Base-by-base conservation (phyloP, 2,797 vertebrate genomes). In the Enteromius unitaeniatus region DNA sequence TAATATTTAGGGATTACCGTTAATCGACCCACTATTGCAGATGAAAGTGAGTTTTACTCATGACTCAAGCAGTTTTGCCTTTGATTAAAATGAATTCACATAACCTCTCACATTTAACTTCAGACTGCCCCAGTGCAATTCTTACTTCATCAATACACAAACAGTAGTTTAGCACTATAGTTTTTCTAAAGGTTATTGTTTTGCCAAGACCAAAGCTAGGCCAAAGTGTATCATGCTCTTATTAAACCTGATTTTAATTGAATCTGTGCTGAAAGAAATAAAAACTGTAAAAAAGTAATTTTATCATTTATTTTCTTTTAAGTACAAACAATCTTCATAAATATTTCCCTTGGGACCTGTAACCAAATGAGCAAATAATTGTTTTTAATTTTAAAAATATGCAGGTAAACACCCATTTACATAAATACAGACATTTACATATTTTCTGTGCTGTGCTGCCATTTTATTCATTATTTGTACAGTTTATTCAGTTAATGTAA, bases 311-410 rank as follows among this genome's bases (percentile, higher is more conserved):
- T 99, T 99, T 91, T 51, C 21, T 82, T 95, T 96, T 95, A 97
- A 97, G 97, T 97, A 97, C 96, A 98, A 99, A 99, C 96, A 98
- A 97, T 98, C 96, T 95, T 98, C 96, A 97, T 97, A 97, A 99
- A 97, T 97, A 96, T 97, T 97, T 96, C 96, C 95, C 96, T 97
- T 95, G 96, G 96, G 97, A 97, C 97, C 97, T 97, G 96, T 94
- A 97, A 98, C 95, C 94, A 95, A 95, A 97, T 96, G 96, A 95
- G 97, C 97, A 97, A 95, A 97, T 97, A 97, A 96, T 96, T 95
- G 95, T 95, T 97, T 96, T 97, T 95, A 94, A 95, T 95, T 96
- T 45, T 0, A 97, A 96, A 96, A 89, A 90, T 96, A 96, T 95
- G 94, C 96, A 97, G 96, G 96, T 97, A 96, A 95, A 96, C 84